Evolutionary conservation across 2,797 vertebrate species (phyloP), one percentile per base, ranked within the genome.

Genomic region (Loris lydekkerianus): DNA sequence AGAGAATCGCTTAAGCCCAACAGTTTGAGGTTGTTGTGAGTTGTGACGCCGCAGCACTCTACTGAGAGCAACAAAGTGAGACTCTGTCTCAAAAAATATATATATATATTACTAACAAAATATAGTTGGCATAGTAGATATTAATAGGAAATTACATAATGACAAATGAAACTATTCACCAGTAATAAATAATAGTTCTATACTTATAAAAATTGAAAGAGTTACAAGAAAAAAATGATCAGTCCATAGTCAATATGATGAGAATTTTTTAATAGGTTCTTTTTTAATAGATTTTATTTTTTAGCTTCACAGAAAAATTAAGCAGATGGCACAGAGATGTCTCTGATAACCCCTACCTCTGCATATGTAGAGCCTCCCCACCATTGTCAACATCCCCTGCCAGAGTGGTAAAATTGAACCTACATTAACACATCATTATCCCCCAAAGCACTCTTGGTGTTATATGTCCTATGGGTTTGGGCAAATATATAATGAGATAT

Each of bases 151-250:
- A 94, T 67, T 49, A 60, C 9, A 86, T 27, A 67, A 37, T 40
- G 20, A 78, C 29, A 87, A 77, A 80, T 29, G 29, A 14, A 67
- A 63, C 61, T 77, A 91, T 27, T 56, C 29, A 83, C 83, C 34
- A 73, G 23, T 58, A 82, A 94, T 69, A 65, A 81, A 40, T 72
- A 70, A 53, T 37, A 84, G 11, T n/a, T 84, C 15, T 77, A 0
- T 58, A 72, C 25, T 84, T 91, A 31, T n/a, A 87, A 91, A 86
- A 61, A 37, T 49, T 17, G 40, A 86, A 96, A 86, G n/a, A 83
- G 91, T 88, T 91, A 72, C 0, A 56, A 76, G 27, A 34, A 83
- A 31, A 83, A 96, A 96, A 25, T 46, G 25, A 25, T 87, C 43
- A 56, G 29, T 87, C 43, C 65, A 70, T 10, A 31, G 43, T 72